Conservation (phyloP, 1,140 invertebrate genomes). For the Orchesella cincta region DNA sequence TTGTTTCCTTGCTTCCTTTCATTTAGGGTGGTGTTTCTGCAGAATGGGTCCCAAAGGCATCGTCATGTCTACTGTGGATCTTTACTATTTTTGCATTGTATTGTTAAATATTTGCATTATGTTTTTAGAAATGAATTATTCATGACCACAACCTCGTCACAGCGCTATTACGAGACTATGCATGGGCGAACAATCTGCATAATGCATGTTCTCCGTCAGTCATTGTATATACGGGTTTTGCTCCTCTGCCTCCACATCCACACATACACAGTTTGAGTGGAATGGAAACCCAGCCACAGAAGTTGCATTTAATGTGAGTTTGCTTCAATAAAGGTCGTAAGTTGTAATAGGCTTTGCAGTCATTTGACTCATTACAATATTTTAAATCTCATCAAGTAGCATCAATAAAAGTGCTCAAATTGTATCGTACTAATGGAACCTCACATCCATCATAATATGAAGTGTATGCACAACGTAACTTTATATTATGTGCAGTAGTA, state of each 20-base stretch:
- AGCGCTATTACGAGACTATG: not conserved
- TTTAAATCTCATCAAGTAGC: too few species aligned
- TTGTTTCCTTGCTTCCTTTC: not conserved
- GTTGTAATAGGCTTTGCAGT: too few species aligned
- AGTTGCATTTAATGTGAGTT: not conserved
- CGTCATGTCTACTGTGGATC: not conserved
- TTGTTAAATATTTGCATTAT: constrained; percentile 7
- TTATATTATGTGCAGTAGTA: too few species aligned
- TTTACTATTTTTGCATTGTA: not conserved
- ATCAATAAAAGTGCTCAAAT: too few species aligned
- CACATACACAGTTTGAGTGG: not conserved
- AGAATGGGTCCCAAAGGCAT: not conserved
- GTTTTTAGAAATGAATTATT: constrained; percentile 12
- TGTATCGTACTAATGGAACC: too few species aligned
- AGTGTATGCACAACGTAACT: too few species aligned
- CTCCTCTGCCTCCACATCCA: not conserved
- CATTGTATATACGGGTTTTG: not conserved
- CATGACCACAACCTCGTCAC: not conserved
- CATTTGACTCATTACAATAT: too few species aligned
- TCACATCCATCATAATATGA: too few species aligned
- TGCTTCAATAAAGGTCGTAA: too few species aligned
- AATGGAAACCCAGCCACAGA: not conserved
- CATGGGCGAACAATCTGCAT: not conserved
- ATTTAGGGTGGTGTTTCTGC: not conserved
- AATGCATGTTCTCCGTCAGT: not conserved